These are phyloP conservation scores for Helobdella robusta DNA, from an alignment of 2,888 invertebrate genomes.

Conservation along the genomic window DNA sequence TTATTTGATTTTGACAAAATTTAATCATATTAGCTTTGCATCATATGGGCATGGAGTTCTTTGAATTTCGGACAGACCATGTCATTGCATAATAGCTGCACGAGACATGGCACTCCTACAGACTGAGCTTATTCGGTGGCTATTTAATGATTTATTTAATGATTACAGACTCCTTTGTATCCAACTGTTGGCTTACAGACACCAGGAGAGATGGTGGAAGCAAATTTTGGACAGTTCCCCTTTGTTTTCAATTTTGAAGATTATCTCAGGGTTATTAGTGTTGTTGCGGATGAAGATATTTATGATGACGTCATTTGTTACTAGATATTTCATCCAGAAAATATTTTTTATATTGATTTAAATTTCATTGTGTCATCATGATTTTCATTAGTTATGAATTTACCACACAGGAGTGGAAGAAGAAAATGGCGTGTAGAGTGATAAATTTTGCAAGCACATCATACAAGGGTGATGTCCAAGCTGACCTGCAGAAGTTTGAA, in stretches of 20 bases:
- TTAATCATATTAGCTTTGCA: too few species aligned
- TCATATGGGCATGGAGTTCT: not conserved
- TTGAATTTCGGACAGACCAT: not conserved
- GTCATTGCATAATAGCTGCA: not conserved
- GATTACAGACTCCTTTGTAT: slow-evolving; percentile 87
- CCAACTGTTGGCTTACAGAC: slow-evolving; percentile 97
- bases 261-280: slow-evolving; percentile 69
- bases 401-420: slow-evolving; percentile 61
- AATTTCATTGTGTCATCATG: not conserved
- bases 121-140: not conserved
- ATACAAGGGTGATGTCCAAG: slow-evolving; percentile 82
- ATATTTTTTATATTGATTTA: not conserved
- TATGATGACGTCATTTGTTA: too few species aligned
- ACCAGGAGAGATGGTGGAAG: slow-evolving; percentile 92
- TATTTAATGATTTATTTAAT: slow-evolving; percentile 40
- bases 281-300: too few species aligned
- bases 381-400: not conserved
- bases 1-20: too few species aligned
- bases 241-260: slow-evolving; percentile 96
- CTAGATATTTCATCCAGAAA: not conserved
- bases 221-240: slow-evolving; percentile 94
- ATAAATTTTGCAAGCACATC: slow-evolving; percentile 76
- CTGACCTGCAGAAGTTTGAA: slow-evolving; percentile 74
- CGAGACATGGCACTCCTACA: too few species aligned
- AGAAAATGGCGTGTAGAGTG: slow-evolving; percentile 71